Evolutionary conservation across 2,797 vertebrate species (phyloP).

Genomic region (Menidia menidia): DNA sequence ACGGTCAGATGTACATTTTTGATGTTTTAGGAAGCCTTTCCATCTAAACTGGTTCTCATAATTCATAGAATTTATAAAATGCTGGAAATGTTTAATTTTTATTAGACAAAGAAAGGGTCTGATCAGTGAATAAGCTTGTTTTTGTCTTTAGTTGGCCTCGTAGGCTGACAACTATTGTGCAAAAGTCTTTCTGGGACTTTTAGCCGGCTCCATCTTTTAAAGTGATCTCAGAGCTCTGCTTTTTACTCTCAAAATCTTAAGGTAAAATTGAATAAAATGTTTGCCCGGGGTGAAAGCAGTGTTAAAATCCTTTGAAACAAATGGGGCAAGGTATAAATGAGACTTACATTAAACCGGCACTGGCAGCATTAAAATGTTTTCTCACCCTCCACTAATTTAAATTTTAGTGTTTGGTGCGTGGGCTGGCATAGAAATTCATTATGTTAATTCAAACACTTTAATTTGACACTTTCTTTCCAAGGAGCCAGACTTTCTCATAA

Average conservation of each 20-base stretch:
- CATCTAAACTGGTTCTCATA: no score
- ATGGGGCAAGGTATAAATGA: slow-evolving; percentile 3
- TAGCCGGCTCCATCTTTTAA: neutral
- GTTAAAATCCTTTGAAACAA: slow-evolving; percentile 17
- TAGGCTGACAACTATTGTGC: neutral
- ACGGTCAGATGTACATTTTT: no score
- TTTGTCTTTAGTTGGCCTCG: neutral
- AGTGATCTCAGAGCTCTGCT: slow-evolving; percentile 4
- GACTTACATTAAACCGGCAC: neutral
- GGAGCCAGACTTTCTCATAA: neutral
- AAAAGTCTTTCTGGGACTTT: neutral
- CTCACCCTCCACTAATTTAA: neutral
- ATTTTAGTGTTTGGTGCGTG: no score
- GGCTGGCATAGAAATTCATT: neutral
- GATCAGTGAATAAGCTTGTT: neutral
- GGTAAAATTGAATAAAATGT: slow-evolving; percentile 13
- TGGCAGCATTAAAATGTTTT: neutral
- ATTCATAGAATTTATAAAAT: no score
- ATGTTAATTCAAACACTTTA: neutral
- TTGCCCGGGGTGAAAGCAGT: slow-evolving; percentile 9
- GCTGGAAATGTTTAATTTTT: no score
- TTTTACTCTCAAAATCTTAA: neutral
- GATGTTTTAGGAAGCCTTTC: no score
- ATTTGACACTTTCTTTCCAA: neutral
- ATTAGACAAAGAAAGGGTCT: neutral